Percentiles rank a stretch among this genome's conserved stretches.
These are phyloP conservation scores for Solenodon paradoxus DNA, from an alignment of 2,113 vertebrate genomes.

Conservation along the genomic window DNA sequence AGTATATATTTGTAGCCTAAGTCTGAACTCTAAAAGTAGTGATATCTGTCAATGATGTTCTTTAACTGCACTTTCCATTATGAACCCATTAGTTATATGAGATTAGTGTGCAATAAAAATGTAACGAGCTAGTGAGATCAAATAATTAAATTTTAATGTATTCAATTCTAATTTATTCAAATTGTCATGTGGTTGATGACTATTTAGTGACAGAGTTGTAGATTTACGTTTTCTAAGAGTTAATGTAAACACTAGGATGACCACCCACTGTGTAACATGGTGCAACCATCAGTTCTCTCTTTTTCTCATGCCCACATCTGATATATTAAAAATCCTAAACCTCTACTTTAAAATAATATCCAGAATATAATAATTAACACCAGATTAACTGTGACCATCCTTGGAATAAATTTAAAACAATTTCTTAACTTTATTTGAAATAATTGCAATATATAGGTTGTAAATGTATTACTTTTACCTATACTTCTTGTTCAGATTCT, in stretches of 20 bases:
- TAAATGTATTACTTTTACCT: not conserved
- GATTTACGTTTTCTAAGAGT: not conserved
- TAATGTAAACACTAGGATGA: not conserved
- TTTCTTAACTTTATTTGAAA: not conserved
- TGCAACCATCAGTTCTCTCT: not conserved
- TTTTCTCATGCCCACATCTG: not conserved
- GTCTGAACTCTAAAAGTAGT: not conserved
- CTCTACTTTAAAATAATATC: not conserved
- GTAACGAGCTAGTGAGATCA: not conserved
- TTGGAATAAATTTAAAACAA: not conserved
- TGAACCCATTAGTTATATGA: not conserved
- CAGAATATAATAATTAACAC: not conserved
- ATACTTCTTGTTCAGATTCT: not conserved
- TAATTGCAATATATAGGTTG: not conserved
- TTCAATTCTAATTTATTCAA: slow-evolving; percentile 3
- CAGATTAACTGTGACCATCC: not conserved
- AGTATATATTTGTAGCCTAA: not conserved
- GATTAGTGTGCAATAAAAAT: not conserved
- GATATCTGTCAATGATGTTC: not conserved
- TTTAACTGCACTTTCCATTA: not conserved
- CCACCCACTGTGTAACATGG: not conserved
- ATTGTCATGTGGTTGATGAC: not conserved
- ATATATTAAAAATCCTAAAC: not conserved
- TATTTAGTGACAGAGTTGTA: not conserved
- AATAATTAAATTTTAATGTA: not conserved